A percentile compares a stretch with the other conserved stretches of the same genome.
These are phyloP conservation scores for Picathartes gymnocephalus DNA, from an alignment of 2,113 vertebrate species.

Conservation along the genomic window DNA sequence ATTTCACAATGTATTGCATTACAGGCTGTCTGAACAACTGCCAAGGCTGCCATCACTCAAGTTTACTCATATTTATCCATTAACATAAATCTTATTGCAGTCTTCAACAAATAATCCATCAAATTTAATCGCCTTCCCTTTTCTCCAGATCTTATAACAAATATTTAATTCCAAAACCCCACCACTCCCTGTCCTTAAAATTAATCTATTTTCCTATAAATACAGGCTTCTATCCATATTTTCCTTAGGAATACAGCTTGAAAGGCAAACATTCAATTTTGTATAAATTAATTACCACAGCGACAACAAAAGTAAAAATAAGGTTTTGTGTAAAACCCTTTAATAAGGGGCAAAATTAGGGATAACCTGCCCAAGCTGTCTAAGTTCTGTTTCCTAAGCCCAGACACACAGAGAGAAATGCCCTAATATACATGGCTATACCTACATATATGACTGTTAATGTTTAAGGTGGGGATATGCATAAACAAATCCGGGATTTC, in stretches of 20 bases:
- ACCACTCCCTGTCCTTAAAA: not conserved
- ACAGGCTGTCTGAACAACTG: not conserved
- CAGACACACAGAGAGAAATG: not conserved
- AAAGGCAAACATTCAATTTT: not conserved
- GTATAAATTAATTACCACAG: not conserved
- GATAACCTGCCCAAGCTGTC: not conserved
- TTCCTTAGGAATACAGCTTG: not conserved
- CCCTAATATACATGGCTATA: too few species aligned
- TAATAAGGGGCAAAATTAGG: not conserved
- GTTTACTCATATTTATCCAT: not conserved
- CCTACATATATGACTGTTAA: accelerated
- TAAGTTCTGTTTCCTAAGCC: not conserved
- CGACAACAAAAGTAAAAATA: not conserved
- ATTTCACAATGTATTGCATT: not conserved
- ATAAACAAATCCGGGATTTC: not conserved
- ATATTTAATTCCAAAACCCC: not conserved
- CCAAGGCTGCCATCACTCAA: not conserved
- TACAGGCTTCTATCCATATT: not conserved
- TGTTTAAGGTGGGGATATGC: not conserved
- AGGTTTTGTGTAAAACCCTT: not conserved
- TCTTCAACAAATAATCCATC: not conserved
- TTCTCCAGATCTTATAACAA: not conserved
- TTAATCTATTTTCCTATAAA: not conserved
- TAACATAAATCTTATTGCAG: not conserved
- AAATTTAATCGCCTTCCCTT: not conserved